Percentiles rank a stretch among this genome's conserved stretches.
Evolutionary conservation across 2,888 invertebrate species (phyloP).

Genomic region (Oscheius sp.): DNA sequence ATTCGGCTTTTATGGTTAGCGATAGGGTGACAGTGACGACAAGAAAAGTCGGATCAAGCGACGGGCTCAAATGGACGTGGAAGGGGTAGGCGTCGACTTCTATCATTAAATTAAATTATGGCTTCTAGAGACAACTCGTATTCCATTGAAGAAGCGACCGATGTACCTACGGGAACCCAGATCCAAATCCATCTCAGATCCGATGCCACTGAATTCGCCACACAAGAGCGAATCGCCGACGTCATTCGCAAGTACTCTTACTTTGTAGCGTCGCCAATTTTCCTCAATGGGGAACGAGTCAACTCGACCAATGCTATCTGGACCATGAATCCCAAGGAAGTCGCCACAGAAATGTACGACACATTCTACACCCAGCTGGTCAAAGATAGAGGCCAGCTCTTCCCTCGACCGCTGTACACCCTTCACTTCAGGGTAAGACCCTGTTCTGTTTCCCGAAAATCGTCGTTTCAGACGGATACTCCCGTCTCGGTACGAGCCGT

Average conservation of each 20-base stretch:
- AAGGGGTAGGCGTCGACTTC: conserved; percentile 81
- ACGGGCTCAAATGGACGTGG: conserved; percentile 87
- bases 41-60: conserved; percentile 78
- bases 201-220: conserved; percentile 90
- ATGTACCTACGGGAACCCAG: conserved; percentile 89
- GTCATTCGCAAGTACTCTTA: conserved; percentile 95
- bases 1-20: conserved; percentile 96
- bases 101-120: not conserved
- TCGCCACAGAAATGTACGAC: conserved; percentile 86
- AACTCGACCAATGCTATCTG: conserved; percentile 83
- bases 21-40: conserved; percentile 93
- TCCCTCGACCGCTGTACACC: conserved; percentile 82
- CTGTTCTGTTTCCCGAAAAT: no score
- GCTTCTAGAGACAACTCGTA: conserved; percentile 77
- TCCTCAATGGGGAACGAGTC: conserved; percentile 87
- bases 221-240: conserved; percentile 86
- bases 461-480: conserved; percentile 81
- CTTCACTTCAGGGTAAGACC: conserved; percentile 83
- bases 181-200: conserved; percentile 88
- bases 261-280: conserved; percentile 93
- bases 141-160: conserved; percentile 87
- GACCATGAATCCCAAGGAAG: conserved; percentile 90
- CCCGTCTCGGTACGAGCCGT: conserved; percentile 90
- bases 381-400: conserved; percentile 81
- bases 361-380: conserved; percentile 83